Evolutionary conservation across 2,797 vertebrate genomes (phyloP).

Genomic region (Meda fulgida): DNA sequence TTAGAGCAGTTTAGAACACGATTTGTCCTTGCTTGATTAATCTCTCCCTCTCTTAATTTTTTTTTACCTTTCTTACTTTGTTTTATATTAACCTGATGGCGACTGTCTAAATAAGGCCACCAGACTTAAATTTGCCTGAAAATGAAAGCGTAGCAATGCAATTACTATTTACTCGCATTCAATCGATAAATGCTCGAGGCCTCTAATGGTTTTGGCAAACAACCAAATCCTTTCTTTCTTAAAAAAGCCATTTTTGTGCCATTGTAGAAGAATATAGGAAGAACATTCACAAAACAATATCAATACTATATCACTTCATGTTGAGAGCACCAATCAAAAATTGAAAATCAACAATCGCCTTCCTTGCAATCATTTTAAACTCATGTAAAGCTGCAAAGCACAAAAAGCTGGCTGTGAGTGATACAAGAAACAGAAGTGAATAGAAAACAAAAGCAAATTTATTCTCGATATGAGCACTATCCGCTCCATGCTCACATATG

Average conservation of each 20-base stretch:
- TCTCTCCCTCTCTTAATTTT: constrained; percentile 36
- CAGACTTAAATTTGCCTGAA: constrained; percentile 51
- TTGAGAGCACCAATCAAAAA: constrained; percentile 5
- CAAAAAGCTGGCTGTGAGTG: not conserved
- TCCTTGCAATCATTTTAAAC: constrained; percentile 23
- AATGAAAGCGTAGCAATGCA: constrained; percentile 59
- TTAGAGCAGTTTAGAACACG: constrained; percentile 29
- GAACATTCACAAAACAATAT: not conserved
- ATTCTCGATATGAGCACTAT: constrained; percentile 46
- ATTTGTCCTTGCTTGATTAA: constrained; percentile 35
- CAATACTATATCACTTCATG: constrained; percentile 4
- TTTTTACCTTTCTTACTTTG: constrained; percentile 36
- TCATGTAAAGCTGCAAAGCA: not conserved
- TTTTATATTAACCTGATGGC: constrained; percentile 38
- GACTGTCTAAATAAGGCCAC: constrained; percentile 41
- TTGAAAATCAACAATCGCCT: not conserved
- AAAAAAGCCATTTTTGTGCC: not conserved
- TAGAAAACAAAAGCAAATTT: constrained; percentile 40
- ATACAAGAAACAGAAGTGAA: constrained; percentile 35
- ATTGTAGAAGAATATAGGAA: constrained; percentile 10
- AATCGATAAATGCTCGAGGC: constrained; percentile 30
- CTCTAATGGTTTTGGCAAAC: constrained; percentile 46
- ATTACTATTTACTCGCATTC: constrained; percentile 51
- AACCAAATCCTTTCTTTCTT: constrained; percentile 29
- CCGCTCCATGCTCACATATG: constrained; percentile 35